These are phyloP conservation scores for Pristionchus fissidentatus DNA, from an alignment of 2,888 invertebrate genomes.

Conservation along the genomic window DNA sequence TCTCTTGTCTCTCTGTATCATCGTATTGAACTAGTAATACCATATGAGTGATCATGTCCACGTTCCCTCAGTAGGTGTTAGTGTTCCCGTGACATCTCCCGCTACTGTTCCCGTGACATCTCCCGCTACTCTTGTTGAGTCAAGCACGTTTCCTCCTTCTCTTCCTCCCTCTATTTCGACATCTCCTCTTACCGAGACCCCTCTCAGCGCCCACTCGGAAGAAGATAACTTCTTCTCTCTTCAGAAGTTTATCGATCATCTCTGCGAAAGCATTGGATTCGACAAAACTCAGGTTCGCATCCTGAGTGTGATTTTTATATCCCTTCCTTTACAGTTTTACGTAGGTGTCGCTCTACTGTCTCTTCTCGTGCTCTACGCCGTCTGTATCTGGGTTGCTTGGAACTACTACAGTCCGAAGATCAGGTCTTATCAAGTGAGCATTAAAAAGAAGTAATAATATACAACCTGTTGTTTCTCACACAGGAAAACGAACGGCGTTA, in stretches of 20 bases:
- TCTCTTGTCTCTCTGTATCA: neutral
- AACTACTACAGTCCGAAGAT: constrained; percentile 59
- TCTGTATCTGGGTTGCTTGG: constrained; percentile 56
- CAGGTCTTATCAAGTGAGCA: constrained; percentile 35
- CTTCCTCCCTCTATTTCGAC: constrained; percentile 42
- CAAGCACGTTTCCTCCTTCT: neutral
- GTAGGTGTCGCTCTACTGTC: constrained; percentile 54
- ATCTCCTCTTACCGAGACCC: constrained; percentile 25
- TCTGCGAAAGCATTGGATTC: constrained; percentile 55
- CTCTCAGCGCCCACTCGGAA: constrained; percentile 28
- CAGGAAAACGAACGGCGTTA: constrained; percentile 37
- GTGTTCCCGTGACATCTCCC: neutral
- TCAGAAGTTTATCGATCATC: neutral
- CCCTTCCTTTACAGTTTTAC: constrained; percentile 54
- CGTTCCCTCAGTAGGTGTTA: constrained; percentile 11
- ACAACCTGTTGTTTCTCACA: neutral
- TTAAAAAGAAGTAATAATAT: neutral
- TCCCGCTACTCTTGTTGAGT: constrained; percentile 20
- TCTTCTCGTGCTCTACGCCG: constrained; percentile 51
- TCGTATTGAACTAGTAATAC: neutral
- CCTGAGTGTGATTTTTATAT: neutral
- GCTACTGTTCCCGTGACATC: neutral
- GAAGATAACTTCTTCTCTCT: constrained; percentile 37
- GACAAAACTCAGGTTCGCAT: constrained; percentile 57
- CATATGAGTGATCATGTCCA: constrained; percentile 32